A percentile compares a stretch with the other conserved stretches of the same genome.
Conservation (phyloP, 2,797 vertebrate species). For the Oreochromis mossambicus region DNA sequence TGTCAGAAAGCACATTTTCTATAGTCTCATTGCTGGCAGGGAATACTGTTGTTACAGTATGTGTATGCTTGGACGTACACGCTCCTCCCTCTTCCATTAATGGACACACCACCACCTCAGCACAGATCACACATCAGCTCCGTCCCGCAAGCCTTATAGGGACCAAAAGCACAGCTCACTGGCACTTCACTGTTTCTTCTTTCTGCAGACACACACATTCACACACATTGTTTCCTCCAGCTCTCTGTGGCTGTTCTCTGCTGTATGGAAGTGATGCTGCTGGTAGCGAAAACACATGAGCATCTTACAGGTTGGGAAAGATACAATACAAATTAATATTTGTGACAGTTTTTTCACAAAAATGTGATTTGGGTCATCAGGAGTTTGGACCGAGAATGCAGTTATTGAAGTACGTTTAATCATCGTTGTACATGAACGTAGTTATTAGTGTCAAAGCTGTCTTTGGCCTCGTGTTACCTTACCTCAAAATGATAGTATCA, state of each 20-base stretch:
- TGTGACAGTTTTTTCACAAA: neutral
- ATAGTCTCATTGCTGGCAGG: slow-evolving; percentile 69
- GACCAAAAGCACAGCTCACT: slow-evolving; percentile 65
- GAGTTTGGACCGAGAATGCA: neutral
- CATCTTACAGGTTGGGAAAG: neutral
- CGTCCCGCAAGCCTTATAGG: slow-evolving; percentile 28
- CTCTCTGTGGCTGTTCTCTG: neutral
- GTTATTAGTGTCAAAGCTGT: neutral
- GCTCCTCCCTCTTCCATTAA: slow-evolving; percentile 14
- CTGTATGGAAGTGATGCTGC: neutral
- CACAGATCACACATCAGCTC: slow-evolving; percentile 30
- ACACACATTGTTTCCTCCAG: slow-evolving; percentile 1
- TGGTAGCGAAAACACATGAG: neutral
- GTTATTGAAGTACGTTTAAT: neutral
- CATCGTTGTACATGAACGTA: neutral
- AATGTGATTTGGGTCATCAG: neutral
- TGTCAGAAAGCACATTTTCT: slow-evolving; percentile 73
- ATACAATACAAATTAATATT: slow-evolving; percentile 19
- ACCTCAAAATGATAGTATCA: neutral
- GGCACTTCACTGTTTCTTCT: neutral
- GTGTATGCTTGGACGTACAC: slow-evolving; percentile 16
- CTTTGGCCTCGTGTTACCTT: neutral
- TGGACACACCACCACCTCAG: neutral
- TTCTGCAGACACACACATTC: neutral
- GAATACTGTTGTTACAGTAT: slow-evolving; percentile 49